phyloP scores from a whole-genome alignment of 2,113 vertebrate species.

The Grus americana region DNA sequence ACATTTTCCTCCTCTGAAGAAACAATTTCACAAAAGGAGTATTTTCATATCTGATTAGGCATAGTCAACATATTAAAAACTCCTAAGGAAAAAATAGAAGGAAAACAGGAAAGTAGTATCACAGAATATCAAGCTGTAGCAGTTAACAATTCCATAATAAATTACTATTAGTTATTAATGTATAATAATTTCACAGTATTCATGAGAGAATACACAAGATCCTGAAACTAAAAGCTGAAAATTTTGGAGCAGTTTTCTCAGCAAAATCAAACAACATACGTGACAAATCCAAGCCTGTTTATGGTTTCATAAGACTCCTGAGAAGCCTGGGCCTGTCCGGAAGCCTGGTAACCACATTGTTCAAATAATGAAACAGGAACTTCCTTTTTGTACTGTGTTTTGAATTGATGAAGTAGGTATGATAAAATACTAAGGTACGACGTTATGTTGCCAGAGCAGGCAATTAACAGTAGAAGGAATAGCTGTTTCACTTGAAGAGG shows the following conservation, averaged over 20 bases:
- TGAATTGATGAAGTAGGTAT: not conserved
- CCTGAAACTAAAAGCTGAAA: not conserved
- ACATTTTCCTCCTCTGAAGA: not conserved
- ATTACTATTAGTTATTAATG: not conserved
- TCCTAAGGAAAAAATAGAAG: not conserved
- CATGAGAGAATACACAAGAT: not conserved
- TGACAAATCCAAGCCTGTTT: not conserved
- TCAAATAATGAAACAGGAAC: not conserved
- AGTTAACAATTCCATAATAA: not conserved
- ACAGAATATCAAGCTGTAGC: not conserved
- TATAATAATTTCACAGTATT: not conserved
- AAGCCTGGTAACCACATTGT: slow-evolving; percentile 13
- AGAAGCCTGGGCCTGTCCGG: not conserved
- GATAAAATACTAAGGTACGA: not conserved
- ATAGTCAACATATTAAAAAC: not conserved
- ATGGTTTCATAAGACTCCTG: not conserved
- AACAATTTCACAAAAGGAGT: not conserved
- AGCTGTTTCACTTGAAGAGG: not conserved
- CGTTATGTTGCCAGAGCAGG: accelerated
- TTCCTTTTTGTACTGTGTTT: not conserved
- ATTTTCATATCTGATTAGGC: not conserved
- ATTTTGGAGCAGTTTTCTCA: not conserved
- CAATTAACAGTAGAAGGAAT: not conserved
- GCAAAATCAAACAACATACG: not conserved
- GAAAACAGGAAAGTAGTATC: not conserved